These are phyloP conservation scores for Caenorhabditis sp. DNA, from an alignment of 2,888 invertebrate species.

Conservation along the genomic window DNA sequence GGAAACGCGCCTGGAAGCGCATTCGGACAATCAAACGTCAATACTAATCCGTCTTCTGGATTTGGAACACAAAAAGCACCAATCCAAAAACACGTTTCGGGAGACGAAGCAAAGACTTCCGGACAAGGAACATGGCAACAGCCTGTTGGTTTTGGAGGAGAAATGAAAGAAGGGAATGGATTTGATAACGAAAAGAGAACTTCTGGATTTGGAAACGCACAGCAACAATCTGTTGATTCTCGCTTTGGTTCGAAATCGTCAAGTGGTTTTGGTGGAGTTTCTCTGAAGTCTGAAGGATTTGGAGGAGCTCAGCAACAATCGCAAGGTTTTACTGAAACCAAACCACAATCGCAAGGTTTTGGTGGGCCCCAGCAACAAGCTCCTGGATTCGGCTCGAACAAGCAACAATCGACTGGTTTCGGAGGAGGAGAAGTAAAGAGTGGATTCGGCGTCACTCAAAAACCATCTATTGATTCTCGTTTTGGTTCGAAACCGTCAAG, in stretches of 20 bases:
- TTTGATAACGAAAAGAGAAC: neutral
- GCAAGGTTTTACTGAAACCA: no score
- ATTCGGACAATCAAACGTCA: neutral
- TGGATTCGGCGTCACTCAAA: no score
- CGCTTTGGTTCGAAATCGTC: neutral
- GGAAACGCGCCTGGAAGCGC: neutral
- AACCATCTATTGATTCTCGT: no score
- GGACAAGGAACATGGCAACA: neutral
- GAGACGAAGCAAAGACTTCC: neutral
- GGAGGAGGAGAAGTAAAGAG: neutral
- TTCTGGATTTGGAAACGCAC: neutral
- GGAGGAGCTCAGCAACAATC: no score
- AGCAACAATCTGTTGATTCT: no score
- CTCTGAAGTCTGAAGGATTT: no score
- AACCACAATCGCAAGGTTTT: neutral
- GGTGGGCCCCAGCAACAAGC: no score
- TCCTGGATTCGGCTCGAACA: neutral
- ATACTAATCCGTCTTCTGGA: neutral
- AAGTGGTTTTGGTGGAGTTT: neutral
- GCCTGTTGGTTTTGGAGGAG: constrained; percentile 13
- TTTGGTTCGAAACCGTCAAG: neutral
- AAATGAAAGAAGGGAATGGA: neutral
- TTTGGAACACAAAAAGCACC: neutral
- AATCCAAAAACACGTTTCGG: neutral
- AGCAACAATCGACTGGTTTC: constrained; percentile 11